A percentile compares a stretch with the other conserved stretches of the same genome.
These are phyloP conservation scores for Polypedilum pembai DNA, from an alignment of 1,140 invertebrate species.

Conservation along the genomic window DNA sequence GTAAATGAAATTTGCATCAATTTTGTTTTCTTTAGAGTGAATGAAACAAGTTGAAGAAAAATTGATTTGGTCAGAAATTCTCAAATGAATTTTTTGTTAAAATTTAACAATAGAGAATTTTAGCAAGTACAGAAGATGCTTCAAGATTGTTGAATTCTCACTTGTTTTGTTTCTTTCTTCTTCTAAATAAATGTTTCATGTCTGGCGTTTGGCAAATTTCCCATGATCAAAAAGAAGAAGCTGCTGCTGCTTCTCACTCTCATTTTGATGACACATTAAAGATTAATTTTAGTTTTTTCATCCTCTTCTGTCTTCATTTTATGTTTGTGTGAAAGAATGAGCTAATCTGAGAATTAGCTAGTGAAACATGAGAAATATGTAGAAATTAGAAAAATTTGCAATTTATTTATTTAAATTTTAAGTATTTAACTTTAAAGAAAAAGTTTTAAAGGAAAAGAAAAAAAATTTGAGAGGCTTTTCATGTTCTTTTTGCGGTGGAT, in stretches of 20 bases:
- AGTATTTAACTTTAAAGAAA: too few relatives aligned
- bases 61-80: background rate
- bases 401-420: too few relatives aligned
- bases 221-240: background rate
- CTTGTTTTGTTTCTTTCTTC: background rate
- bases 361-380: too few relatives aligned
- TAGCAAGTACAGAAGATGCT: too few relatives aligned
- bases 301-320: background rate
- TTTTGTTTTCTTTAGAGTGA: too few relatives aligned
- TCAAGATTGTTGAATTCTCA: constrained; percentile 14
- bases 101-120: background rate
- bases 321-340: too few relatives aligned
- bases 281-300: constrained; percentile 25
- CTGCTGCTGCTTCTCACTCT: background rate
- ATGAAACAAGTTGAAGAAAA: background rate
- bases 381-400: too few relatives aligned
- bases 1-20: too few relatives aligned
- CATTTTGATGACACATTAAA: background rate
- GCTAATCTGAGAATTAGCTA: too few relatives aligned
- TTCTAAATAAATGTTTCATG: background rate
- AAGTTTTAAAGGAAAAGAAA: background rate
- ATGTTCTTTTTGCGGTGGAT: background rate
- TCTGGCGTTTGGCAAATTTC: constrained; percentile 3
- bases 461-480: constrained; percentile 2
- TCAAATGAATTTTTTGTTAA: background rate